Evolutionary conservation across 2,888 invertebrate genomes (phyloP).

Genomic region (Athetis lepigone): DNA sequence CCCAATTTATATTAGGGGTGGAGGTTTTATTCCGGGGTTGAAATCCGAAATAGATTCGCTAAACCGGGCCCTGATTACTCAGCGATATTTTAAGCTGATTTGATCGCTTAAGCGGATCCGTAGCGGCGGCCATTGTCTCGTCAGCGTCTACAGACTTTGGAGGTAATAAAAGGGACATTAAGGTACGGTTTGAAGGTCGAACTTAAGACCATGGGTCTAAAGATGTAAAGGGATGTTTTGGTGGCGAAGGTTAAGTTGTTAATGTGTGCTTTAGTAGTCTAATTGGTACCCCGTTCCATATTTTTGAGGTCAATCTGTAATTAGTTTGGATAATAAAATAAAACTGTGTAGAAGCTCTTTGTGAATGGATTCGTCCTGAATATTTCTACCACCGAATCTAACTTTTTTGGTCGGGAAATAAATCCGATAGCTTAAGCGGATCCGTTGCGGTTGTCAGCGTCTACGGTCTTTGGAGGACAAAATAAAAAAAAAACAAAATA

Average conservation of each 20-base stretch:
- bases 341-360: too few species aligned
- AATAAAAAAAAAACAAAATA: too few species aligned
- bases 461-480: too few species aligned
- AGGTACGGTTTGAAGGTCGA: constrained; percentile 10
- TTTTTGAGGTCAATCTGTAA: too few species aligned
- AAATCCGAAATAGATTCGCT: constrained; percentile 65
- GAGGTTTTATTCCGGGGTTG: constrained; percentile 55
- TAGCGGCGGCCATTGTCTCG: constrained; percentile 57
- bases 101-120: constrained; percentile 70
- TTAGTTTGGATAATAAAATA: too few species aligned
- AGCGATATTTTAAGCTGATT: constrained; percentile 78
- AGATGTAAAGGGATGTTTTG: neutral
- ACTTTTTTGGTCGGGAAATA: too few species aligned
- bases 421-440: too few species aligned
- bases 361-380: too few species aligned
- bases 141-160: constrained; percentile 47
- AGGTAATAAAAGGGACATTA: constrained; percentile 31
- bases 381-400: too few species aligned
- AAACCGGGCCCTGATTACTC: constrained; percentile 71
- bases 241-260: neutral
- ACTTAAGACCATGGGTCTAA: constrained; percentile 7
- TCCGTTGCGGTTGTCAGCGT: too few species aligned
- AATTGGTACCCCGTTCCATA: too few species aligned
- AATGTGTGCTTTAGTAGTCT: neutral
- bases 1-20: constrained; percentile 59